Evolutionary conservation across 2,888 invertebrate species (phyloP), one percentile per base, ranked within the genome.

Genomic region (Neuroscelio doddi): DNA sequence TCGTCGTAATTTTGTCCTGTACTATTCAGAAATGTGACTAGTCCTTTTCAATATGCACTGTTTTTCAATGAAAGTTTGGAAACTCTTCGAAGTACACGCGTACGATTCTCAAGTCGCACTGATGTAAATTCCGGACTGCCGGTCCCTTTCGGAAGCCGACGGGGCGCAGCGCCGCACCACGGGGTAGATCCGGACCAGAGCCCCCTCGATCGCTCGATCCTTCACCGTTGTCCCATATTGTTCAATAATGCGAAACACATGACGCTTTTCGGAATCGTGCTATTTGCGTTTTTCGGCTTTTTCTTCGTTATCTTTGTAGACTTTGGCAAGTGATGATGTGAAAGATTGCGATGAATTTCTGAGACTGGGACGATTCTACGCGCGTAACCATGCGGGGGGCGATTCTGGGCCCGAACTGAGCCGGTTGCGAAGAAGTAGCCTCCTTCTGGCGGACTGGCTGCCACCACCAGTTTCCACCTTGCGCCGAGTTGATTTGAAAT

Each of bases 31-130:
- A n/a, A n/a, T n/a, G n/a, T n/a, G n/a, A n/a, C n/a, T n/a, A n/a
- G n/a, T n/a, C n/a, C n/a, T n/a, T n/a, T n/a, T n/a, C n/a, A n/a
- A n/a, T n/a, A n/a, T n/a, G n/a, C n/a, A n/a, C n/a, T n/a, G n/a
- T n/a, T n/a, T n/a, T n/a, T n/a, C n/a, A n/a, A n/a, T n/a, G n/a
- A n/a, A n/a, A n/a, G n/a, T n/a, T n/a, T n/a, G n/a, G n/a, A n/a
- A n/a, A n/a, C n/a, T n/a, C n/a, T n/a, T n/a, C n/a, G n/a, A 67
- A 64, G 56, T 67, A 72, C 71, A 73, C 75, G 73, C 73, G 68
- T 59, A 71, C 75, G 75, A 75, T 73, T 76, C 76, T 68, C 72
- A 71, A 75, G 68, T 71, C 74, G 72, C 73, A 76, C 76, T 77
- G 75, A 39, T 45, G 68, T 42, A 53, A 64, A 68, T 62, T 68